Conservation (phyloP, 1,140 invertebrate genomes). For the Scaptomyza hsui region DNA sequence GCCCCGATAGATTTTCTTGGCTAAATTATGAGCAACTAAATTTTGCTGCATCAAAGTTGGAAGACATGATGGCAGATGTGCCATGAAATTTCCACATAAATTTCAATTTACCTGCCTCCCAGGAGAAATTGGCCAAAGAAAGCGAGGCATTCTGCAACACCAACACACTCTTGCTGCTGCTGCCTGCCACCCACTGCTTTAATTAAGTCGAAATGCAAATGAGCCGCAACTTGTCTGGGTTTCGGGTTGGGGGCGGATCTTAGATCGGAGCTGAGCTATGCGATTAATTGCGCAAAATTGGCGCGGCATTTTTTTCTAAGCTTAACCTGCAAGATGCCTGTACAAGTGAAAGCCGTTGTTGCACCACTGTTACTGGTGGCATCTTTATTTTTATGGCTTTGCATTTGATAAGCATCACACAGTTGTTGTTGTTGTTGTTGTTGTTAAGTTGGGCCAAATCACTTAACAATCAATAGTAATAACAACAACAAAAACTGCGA, state of each 20-base stretch:
- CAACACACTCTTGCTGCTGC: constrained; percentile 12
- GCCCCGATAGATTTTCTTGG: constrained; percentile 50
- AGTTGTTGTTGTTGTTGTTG: constrained; percentile 31
- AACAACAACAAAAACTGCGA: constrained; percentile 62
- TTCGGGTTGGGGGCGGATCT: constrained; percentile 38
- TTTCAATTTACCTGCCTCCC: constrained; percentile 42
- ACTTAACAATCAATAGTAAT: constrained; percentile 71
- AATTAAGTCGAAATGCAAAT: constrained; percentile 80
- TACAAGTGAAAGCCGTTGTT: constrained; percentile 68
- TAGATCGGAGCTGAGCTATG: constrained; percentile 68
- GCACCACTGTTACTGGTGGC: constrained; percentile 36
- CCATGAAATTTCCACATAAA: constrained; percentile 73
- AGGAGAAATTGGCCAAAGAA: constrained; percentile 70
- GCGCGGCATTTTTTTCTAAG: constrained; percentile 59
- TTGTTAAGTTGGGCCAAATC: constrained; percentile 50
- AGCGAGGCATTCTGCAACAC: constrained; percentile 47
- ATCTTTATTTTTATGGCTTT: constrained; percentile 58
- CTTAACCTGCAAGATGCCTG: constrained; percentile 41
- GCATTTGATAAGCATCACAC: constrained; percentile 51
- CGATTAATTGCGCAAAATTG: constrained; percentile 80
- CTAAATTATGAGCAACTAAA: constrained; percentile 61
- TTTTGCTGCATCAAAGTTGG: constrained; percentile 34
- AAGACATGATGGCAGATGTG: constrained; percentile 58
- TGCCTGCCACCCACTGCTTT: constrained; percentile 68
- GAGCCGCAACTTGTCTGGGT: constrained; percentile 49